A percentile compares a stretch with the other conserved stretches of the same genome.
These are phyloP conservation scores for Mesembrinibis cayennensis DNA, from an alignment of 2,113 vertebrate genomes.

Conservation along the genomic window DNA sequence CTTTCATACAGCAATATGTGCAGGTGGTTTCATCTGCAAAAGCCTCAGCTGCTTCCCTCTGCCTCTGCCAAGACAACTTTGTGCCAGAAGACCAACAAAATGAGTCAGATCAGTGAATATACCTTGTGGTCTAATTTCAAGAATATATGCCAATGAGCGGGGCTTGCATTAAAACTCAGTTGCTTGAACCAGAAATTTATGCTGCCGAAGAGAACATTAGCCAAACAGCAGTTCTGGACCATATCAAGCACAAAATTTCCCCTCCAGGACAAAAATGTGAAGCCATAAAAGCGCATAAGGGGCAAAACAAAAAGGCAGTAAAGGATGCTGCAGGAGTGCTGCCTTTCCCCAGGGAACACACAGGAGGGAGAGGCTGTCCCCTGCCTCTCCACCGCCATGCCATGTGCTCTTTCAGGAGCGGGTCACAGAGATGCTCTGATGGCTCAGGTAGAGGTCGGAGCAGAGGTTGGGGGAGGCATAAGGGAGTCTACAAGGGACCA, in stretches of 20 bases:
- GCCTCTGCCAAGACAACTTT: not conserved
- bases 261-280: not conserved
- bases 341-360: not conserved
- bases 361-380: not conserved
- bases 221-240: not conserved
- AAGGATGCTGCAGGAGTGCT: not conserved
- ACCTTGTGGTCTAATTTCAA: not conserved
- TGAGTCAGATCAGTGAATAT: not conserved
- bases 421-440: not conserved
- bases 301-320: not conserved
- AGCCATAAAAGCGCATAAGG: not conserved
- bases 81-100: not conserved
- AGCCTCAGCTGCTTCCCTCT: not conserved
- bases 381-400: rapidly evolving
- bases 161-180: not conserved
- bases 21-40: not conserved
- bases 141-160: not conserved
- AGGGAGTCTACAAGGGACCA: not conserved
- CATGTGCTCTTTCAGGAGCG: rapidly evolving
- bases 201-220: not conserved
- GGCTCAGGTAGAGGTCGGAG: not conserved
- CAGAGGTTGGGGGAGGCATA: not conserved
- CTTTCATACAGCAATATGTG: not conserved
- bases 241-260: not conserved
- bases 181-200: not conserved